Evolutionary conservation across 2,888 invertebrate genomes (phyloP).

Genomic region (Campaea margaritaria): DNA sequence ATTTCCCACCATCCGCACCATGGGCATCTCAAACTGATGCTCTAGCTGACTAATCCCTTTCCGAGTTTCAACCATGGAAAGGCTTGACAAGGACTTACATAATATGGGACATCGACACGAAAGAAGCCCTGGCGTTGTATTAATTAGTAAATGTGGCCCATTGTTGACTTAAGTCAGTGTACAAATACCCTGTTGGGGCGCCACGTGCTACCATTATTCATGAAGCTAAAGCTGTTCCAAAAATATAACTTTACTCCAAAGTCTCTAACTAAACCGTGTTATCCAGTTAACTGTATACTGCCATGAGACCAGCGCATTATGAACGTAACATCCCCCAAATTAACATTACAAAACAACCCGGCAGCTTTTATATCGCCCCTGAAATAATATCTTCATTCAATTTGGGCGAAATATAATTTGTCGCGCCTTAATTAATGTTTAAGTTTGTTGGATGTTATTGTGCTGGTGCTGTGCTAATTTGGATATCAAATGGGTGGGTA

Average conservation of each 20-base stretch:
- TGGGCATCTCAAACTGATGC: too few relatives aligned
- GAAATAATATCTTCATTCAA: constrained; percentile 65
- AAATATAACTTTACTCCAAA: too few relatives aligned
- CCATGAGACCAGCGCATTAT: constrained; percentile 30
- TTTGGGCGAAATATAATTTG: constrained; percentile 65
- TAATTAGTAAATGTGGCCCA: too few relatives aligned
- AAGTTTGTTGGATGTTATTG: constrained; percentile 59
- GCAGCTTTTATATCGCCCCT: constrained; percentile 54
- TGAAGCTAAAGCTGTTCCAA: background rate
- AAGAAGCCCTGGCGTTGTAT: too few relatives aligned
- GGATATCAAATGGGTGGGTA: constrained; percentile 12
- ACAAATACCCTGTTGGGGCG: too few relatives aligned
- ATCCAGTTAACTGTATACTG: constrained; percentile 7
- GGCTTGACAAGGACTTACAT: too few relatives aligned
- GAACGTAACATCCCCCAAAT: constrained; percentile 51
- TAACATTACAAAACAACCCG: constrained; percentile 59
- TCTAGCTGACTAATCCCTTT: too few relatives aligned
- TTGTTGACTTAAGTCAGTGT: too few relatives aligned
- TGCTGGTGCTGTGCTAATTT: constrained; percentile 54
- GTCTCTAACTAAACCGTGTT: background rate
- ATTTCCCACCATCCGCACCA: too few relatives aligned
- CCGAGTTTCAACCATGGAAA: too few relatives aligned
- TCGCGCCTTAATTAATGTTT: constrained; percentile 67
- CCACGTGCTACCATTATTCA: too few relatives aligned
- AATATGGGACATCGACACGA: too few relatives aligned